Evolutionary conservation across 2,888 invertebrate genomes (phyloP), one percentile per base, ranked within the genome.

Genomic region (Leucophenga maculata): DNA sequence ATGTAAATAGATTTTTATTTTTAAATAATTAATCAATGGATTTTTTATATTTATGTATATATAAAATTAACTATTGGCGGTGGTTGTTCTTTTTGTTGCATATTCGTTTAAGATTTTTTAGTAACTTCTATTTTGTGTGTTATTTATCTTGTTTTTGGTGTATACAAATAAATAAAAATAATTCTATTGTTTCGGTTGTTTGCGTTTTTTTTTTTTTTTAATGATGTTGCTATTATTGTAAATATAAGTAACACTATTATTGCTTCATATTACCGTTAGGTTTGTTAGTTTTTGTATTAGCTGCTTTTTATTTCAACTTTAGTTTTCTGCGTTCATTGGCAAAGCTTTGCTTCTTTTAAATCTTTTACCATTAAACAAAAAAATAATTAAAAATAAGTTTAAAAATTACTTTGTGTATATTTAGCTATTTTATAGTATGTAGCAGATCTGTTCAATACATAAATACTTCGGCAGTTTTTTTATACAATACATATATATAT

Each of bases 21-120:
- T n/a, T n/a, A n/a, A n/a, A n/a, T n/a, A n/a, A n/a, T n/a, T n/a
- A n/a, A n/a, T n/a, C n/a, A 32, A 32, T 32, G 3, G 32, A 8
- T 32, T 57, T 26, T 60, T n/a, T n/a, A n/a, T 13, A 32, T 32
- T 60, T 9, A 48, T 54, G 39, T n/a, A n/a, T 31, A 70, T 69
- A 59, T 72, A 68, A 69, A 76, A 78, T 76, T 76, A 78, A 81
- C 82, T 81, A 82, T 82, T 80, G 82, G 80, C 80, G 80, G 80
- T 80, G 82, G 80, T 78, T 78, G 78, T 76, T 74, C 50, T n/a
- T n/a, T n/a, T 73, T 62, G 62, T 18, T 69, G 68, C 32, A 20
- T 64, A 32, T 67, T 67, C 54, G 52, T 68, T 32, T 32, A 6
- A 32, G 32, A 6, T 32, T 32, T 32, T 32, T 32, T 32, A 32